Evolutionary conservation across 2,113 vertebrate species (phyloP), one percentile per base, ranked within the genome.

Genomic region (Myotis davidii): DNA sequence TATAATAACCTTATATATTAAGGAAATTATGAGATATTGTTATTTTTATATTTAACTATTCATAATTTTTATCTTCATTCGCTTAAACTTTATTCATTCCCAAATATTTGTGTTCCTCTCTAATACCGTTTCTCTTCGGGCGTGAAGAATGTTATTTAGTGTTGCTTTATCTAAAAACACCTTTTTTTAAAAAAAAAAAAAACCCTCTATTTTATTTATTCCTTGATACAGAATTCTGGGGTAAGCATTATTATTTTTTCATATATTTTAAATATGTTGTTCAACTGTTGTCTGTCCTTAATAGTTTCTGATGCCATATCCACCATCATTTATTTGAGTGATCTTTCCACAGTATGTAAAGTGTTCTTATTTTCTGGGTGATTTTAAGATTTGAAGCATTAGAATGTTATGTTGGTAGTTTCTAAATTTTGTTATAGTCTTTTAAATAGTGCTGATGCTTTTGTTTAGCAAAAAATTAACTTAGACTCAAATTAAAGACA

Each of bases 1-100:
- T 32, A 23, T 23, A 39, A 48, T 72, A 78, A 52, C 9, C 5
- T 79, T 73, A 27, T 42, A 39, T 48, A 34, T 56, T 65, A 23
- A 88, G 18, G 9, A 76, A 56, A 50, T 59, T 67, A 29, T 39
- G 23, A 92, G 8, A 73, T 73, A 84, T 76, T 45, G 4, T 70
- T 92, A 77, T 56, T 77, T 85, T 72, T 48, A 45, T 50, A 73
- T n/a, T 37, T 84, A 91, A 59, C 10, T 16, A 79, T 2, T 72
- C 59, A 37, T 83, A 39, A 86, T 39, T 64, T 72, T 83, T 16
- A 54, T 83, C 7, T 84, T 65, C 45, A 21, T 88, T 72, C 2
- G 37, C 65, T 88, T 89, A 73, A 93, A 56, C 14, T 77, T 94
- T 88, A 54, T 72, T 88, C 9, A 91, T 56, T 88, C 5, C 25